Evolutionary conservation across 2,797 vertebrate genomes (phyloP), one percentile per base, ranked within the genome.

Genomic region (Tapera naevia): DNA sequence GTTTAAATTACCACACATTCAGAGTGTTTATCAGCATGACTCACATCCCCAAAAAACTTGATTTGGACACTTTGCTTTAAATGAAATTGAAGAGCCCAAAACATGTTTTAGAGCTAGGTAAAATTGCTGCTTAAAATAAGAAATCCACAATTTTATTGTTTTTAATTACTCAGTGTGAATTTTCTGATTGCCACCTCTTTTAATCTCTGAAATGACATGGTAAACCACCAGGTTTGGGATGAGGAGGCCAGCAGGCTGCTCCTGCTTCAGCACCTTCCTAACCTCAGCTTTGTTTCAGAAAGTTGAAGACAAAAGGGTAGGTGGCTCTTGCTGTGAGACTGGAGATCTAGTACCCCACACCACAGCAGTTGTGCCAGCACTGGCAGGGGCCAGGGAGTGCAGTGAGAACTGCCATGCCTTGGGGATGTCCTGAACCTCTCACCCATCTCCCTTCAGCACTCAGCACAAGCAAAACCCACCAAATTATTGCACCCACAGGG

Each of bases 401-500:
- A 39, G 21, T 0, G 2, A 37, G 48, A 33, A 13, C 35, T 17
- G 2, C 23, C 4, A 0, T 14, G 12, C 43, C 17, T 1, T 4
- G 1, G 53, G 43, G 11, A 43, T 4, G 3, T 37, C 33, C 18
- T 27, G 1, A 43, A 2, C 4, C 46, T 65, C 32, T 65, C 13
- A 3, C 5, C 5, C 19, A 25, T 33, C 46, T 83, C 30, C 7
- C 41, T 70, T 48, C 39, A n/a, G 45, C 53, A 83, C 53, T 45
- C 48, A 39, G 9, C 32, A 2, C 13, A 6, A 46, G 27, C 41
- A 66, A 62, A 86, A 4, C 41, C 45, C 74, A 61, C 32, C 32
- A 53, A 56, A 60, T 13, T 3, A 1, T 9, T 4, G 27, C 18
- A 43, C 50, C 50, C 14, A 28, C 50, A 51, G 50, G 13, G 48